These are phyloP conservation scores for Muscidifurax raptorellus DNA, from an alignment of 1,140 invertebrate genomes.

Conservation along the genomic window DNA sequence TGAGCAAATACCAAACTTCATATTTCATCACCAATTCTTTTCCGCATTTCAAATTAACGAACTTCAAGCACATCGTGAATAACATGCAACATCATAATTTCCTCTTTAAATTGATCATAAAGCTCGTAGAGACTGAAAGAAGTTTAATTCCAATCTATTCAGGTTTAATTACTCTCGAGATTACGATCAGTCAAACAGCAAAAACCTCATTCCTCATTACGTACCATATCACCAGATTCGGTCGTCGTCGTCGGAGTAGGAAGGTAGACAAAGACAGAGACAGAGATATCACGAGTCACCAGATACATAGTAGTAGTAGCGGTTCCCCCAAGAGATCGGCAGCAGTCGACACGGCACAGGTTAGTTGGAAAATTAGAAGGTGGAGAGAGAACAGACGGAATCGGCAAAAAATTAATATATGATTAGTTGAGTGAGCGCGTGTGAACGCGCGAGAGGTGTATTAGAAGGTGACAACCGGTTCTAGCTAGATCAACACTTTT, in stretches of 20 bases:
- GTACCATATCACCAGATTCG: background rate
- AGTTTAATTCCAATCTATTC: background rate
- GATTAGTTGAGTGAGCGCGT: constrained; percentile 12
- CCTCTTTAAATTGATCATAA: background rate
- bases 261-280: background rate
- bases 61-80: too few relatives aligned
- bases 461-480: background rate
- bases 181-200: background rate
- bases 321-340: background rate
- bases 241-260: background rate
- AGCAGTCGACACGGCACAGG: background rate
- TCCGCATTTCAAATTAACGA: too few relatives aligned
- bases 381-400: background rate
- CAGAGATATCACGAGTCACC: background rate
- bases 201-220: background rate
- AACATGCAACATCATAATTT: too few relatives aligned
- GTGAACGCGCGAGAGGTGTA: background rate
- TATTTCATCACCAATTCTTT: too few relatives aligned
- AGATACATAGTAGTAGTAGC: background rate
- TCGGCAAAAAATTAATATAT: constrained; percentile 25
- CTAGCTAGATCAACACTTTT: background rate
- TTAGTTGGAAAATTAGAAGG: background rate
- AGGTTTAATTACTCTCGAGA: background rate
- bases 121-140: background rate
- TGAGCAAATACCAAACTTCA: too few relatives aligned